phyloP scores from a whole-genome alignment of 1,140 invertebrate genomes.

The Zeugodacus cucurbitae region DNA sequence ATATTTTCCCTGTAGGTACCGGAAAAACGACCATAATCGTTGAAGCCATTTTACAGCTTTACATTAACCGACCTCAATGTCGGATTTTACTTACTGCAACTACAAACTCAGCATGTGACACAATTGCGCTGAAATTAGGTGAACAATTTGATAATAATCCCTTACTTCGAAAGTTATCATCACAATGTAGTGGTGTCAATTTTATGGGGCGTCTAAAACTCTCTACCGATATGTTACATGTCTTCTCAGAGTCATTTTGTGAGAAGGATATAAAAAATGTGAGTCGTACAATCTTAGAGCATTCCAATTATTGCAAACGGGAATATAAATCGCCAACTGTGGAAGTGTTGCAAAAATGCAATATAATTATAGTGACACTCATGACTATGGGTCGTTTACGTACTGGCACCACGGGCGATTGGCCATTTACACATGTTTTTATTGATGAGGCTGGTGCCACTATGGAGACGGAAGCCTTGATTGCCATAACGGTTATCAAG shows the following conservation, averaged over 20 bases:
- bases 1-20: slow-evolving; percentile 66
- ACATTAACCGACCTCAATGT: slow-evolving; percentile 63
- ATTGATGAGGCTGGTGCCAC: slow-evolving; percentile 91
- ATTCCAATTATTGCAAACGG: slow-evolving; percentile 52
- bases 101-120: slow-evolving; percentile 83
- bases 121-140: slow-evolving; percentile 71
- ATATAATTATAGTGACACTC: slow-evolving; percentile 54
- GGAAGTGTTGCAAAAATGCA: slow-evolving; percentile 55
- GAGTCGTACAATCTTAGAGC: slow-evolving; percentile 52
- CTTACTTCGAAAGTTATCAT: background rate
- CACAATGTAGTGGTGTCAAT: background rate
- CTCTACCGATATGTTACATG: slow-evolving; percentile 62
- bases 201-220: slow-evolving; percentile 61
- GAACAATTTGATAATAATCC: slow-evolving; percentile 51
- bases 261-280: slow-evolving; percentile 58
- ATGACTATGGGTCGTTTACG: slow-evolving; percentile 70
- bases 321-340: slow-evolving; percentile 55
- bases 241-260: slow-evolving; percentile 66
- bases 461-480: slow-evolving; percentile 79
- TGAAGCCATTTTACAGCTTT: slow-evolving; percentile 73
- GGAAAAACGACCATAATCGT: slow-evolving; percentile 84
- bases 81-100: slow-evolving; percentile 76
- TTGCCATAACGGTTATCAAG: slow-evolving; percentile 76
- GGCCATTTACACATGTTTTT: slow-evolving; percentile 78
- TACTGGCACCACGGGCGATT: slow-evolving; percentile 70